Base-by-base conservation (phyloP, 2,888 invertebrate genomes). In the Leptinotarsa rubiginosa region DNA sequence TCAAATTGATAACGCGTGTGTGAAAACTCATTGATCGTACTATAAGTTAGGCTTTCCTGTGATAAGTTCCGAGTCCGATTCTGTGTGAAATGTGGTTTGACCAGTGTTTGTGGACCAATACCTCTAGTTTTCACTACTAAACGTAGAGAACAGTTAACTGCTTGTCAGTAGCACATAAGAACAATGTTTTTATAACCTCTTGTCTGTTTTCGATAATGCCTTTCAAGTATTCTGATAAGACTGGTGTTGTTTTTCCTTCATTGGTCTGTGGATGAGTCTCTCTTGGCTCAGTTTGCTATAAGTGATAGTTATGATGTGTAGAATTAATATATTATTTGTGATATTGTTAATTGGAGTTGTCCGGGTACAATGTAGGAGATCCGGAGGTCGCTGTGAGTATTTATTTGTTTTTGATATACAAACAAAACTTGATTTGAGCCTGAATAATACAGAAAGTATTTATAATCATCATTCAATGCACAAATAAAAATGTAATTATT, bases 351-450 rank as follows among this genome's bases (percentile, higher is more conserved):
- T 67, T 47, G 20, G 49, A 20, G 16, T 47, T 52, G 62, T 54
- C 22, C 49, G n/a, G 20, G 31, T 69, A 47, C 54, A 73, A 47
- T 73, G 73, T 69, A 52, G 69, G 54, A 73, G 73, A 54, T 41
- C 31, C 3, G 64, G 74, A 18, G 64, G 70, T 22, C 54, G 74
- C 22, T 47, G 70, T 59, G 65, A 49, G 62, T 31, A 62, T 50
- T 10, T 25, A 41, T 41, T 41, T 41, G 10, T 41, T 41, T 41
- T 41, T 10, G 41, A 10, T 10, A 10, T 10, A 41, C 41, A 10
- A 41, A 41, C 10, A 10, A 10, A 2, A 10, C 7, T 41, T 41
- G 41, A 41, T 41, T 10, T 31, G 10, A 31, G 31, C 31, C 10
- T 31, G 10, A 31, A 10, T 31, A 10, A 10, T 41, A 41, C 41